Base-by-base conservation (phyloP, 2,113 vertebrate genomes). In the Leiothrix lutea region DNA sequence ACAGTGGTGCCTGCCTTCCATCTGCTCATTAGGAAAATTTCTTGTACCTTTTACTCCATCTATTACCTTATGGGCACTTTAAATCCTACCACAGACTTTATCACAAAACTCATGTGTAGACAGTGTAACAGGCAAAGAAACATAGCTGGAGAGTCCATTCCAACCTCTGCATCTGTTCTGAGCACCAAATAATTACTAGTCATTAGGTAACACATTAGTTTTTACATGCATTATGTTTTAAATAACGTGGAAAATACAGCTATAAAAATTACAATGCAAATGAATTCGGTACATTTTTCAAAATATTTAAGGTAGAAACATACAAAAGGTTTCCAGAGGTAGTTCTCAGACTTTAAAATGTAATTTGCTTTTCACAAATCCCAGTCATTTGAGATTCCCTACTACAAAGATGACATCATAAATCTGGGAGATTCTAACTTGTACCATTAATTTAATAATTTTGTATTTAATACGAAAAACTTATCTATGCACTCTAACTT, bases 31-130 rank as follows among this genome's bases (percentile, higher is more conserved):
- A 75, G 66, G 44, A 89, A 56, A 66, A 85, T 21, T 89, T 86
- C 23, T 74, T 60, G 62, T 71, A 64, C 51, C 23, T 65, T 91
- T 80, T 84, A 90, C 65, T 47, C 42, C 29, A 74, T 40, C 47
- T 86, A 69, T 80, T 93, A 92, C 36, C 47, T 67, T 56, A 78
- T 36, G 28, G 44, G 44, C 54, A 56, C 71, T 62, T 84, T 77
- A 65, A n/a, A 77, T 80, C 42, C n/a, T 79, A 75, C 61, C 23
- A 64, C 33, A 74, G 66, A 47, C 50, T 95, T 95, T 57, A 78
- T 45, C 75, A 73, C 45, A 58, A 56, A 80, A 83, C 26, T 89
- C 62, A 17, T 0, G 0, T 6, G 21, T 14, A 89, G 86, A 56
- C 38, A 84, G 47, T 4, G 11, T 38, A 80, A 75, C 20, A 69